These are phyloP conservation scores for Taeniopygia guttata DNA, from an alignment of 2,797 vertebrate species.

Conservation along the genomic window DNA sequence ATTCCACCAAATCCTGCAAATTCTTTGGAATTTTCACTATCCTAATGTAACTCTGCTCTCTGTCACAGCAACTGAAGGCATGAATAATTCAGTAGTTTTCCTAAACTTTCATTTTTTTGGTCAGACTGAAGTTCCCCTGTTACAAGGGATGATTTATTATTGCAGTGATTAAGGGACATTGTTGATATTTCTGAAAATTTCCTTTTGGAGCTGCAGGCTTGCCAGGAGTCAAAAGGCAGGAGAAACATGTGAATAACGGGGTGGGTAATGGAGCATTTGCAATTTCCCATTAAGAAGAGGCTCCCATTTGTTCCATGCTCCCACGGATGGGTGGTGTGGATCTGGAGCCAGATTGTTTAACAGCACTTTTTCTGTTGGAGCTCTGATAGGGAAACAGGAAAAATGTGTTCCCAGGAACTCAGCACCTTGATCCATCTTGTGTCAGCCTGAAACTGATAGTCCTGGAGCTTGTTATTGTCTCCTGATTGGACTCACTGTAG, in stretches of 20 bases:
- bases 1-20: not conserved
- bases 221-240: not conserved
- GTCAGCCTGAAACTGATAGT: not conserved
- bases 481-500: not conserved
- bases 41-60: not conserved
- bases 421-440: not conserved
- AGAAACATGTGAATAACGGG: not conserved
- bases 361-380: not conserved
- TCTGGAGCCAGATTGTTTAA: not conserved
- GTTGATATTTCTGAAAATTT: constrained; percentile 12
- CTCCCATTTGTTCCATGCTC: not conserved
- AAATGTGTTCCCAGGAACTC: not conserved
- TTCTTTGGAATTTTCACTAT: not conserved
- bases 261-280: constrained; percentile 21
- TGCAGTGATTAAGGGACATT: not conserved
- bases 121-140: not conserved
- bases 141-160: not conserved
- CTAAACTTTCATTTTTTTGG: not conserved
- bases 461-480: not conserved
- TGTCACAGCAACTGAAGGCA: not conserved
- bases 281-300: not conserved
- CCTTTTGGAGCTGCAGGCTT: not conserved
- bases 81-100: not conserved
- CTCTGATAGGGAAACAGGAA: accelerated
- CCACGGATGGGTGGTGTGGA: not conserved